Evolutionary conservation across 2,888 invertebrate genomes (phyloP), one percentile per base, ranked within the genome.

Genomic region (Hyposoter dolosus): DNA sequence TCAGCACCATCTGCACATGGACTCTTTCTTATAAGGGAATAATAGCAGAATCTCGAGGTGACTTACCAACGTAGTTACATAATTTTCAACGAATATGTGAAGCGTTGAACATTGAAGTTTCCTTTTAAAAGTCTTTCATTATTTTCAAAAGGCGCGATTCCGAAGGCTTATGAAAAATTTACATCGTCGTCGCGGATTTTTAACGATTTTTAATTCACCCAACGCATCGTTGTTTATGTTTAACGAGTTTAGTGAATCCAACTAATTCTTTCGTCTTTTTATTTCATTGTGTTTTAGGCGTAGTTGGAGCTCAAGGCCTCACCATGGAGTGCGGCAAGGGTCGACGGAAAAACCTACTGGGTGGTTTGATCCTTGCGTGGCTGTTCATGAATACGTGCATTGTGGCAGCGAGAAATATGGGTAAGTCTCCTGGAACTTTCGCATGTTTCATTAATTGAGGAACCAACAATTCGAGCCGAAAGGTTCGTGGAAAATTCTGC

Each of bases 301-400:
- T 93, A 94, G 93, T 93, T 90, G 91, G 90, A 92, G 92, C 91
- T 91, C 90, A 90, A 90, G 90, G 91, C 90, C 90, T 91, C 91
- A 92, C 90, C 91, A 94, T 94, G 94, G 93, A 93, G 93, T 93
- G 93, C 90, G 93, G 93, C 90, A 93, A 91, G 92, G 92, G 91
- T 92, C 93, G 93, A 92, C 93, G 93, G 93, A 93, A 93, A 93
- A 91, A 90, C 90, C 90, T 93, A 88, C 91, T 93, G 85, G 91
- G 92, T 89, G 91, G 92, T 88, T 90, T 93, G 89, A 91, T 94
- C 87, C 91, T 94, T 88, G 91, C 92, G 82, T 93, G 93, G 93
- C 90, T 93, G 86, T 92, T 92, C 89, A 92, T 92, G 91, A 91
- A 90, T 89, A 90, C 92, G 89, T 92, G 90, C 86, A 90, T 91